phyloP scores from a whole-genome alignment of 2,888 invertebrate species.

The Chouioia cunea region DNA sequence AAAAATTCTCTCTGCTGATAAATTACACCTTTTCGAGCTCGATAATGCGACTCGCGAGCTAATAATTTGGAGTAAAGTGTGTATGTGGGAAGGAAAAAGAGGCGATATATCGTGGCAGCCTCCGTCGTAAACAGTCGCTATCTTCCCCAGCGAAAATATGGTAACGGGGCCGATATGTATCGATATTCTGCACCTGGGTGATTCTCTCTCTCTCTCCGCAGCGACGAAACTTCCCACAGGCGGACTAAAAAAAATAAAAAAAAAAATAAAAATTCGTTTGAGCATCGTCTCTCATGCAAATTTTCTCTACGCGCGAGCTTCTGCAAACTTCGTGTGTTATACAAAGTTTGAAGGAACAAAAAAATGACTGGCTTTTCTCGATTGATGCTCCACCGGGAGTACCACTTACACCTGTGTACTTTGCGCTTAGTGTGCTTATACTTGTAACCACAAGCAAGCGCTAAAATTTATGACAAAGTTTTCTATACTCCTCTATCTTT shows the following conservation, averaged over 20 bases:
- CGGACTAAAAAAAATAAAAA: no score
- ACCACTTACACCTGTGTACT: neutral
- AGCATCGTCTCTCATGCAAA: conserved; percentile 11
- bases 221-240: neutral
- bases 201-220: conserved; percentile 17
- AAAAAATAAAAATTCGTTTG: conserved; percentile 8
- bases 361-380: neutral
- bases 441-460: no score
- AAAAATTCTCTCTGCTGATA: no score
- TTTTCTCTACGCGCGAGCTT: conserved; percentile 2
- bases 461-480: no score
- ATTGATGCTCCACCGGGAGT: neutral
- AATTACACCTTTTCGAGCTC: no score
- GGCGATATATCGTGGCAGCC: conserved; percentile 16
- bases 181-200: conserved; percentile 12
- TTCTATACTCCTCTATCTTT: no score
- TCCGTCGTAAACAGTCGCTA: conserved; percentile 38
- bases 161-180: conserved; percentile 26
- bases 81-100: neutral
- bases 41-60: no score
- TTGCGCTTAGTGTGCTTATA: no score
- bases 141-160: conserved; percentile 28
- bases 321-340: neutral
- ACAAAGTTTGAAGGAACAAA: no score
- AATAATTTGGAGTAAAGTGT: no score